These are phyloP conservation scores for Ochropleura leucogaster DNA, from an alignment of 2,888 invertebrate genomes.

Conservation along the genomic window DNA sequence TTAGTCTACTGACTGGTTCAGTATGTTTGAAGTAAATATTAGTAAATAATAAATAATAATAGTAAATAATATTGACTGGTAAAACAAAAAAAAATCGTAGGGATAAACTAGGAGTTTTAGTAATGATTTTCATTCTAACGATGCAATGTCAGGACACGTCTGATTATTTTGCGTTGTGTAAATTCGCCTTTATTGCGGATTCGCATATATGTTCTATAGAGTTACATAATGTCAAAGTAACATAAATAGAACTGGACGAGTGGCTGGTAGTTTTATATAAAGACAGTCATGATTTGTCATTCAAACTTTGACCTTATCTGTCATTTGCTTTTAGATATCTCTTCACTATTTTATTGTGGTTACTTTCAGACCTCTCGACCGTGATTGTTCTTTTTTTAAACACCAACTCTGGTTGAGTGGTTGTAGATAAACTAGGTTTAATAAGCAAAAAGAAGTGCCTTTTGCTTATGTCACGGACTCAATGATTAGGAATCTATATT, in stretches of 20 bases:
- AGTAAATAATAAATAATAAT: no score
- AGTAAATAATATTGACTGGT: no score
- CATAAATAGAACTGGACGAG: slow-evolving; percentile 22
- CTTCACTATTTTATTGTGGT: slow-evolving; percentile 2
- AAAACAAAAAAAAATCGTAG: no score
- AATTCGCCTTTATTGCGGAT: slow-evolving; percentile 22
- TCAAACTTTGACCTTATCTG: slow-evolving; percentile 34
- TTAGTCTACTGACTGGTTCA: no score
- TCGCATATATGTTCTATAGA: background rate
- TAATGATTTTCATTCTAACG: slow-evolving; percentile 2
- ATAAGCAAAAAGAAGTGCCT: slow-evolving; percentile 13
- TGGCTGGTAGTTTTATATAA: background rate
- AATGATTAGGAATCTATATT: slow-evolving; percentile 1
- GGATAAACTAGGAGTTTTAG: no score
- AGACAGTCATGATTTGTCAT: slow-evolving; percentile 19
- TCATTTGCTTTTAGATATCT: slow-evolving; percentile 8
- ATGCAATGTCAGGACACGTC: background rate
- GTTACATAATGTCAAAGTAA: background rate
- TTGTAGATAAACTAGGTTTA: background rate
- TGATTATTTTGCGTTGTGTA: slow-evolving; percentile 5
- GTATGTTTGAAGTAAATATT: no score
- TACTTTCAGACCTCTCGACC: slow-evolving; percentile 1
- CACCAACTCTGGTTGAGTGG: background rate
- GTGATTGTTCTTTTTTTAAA: background rate
- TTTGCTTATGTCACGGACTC: slow-evolving; percentile 28